These are phyloP conservation scores for Phrynocephalus versicolor DNA, from an alignment of 2,113 vertebrate genomes.

Conservation along the genomic window DNA sequence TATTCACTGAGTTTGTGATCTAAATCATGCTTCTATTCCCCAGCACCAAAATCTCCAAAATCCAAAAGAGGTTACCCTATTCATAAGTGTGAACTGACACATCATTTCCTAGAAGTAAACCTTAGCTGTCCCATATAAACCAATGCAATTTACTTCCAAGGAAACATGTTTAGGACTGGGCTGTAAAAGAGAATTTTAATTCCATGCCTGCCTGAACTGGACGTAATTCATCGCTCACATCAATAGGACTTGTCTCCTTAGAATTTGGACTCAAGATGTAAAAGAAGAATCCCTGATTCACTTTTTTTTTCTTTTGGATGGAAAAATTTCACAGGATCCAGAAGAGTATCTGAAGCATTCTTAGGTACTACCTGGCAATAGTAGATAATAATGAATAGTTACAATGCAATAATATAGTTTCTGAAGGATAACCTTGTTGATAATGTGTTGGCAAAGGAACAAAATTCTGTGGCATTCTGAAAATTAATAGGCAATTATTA, in stretches of 20 bases:
- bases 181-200: background rate
- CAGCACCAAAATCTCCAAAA: background rate
- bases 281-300: background rate
- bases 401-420: background rate
- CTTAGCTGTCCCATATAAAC: background rate
- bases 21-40: background rate
- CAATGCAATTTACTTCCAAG: conserved; percentile 5
- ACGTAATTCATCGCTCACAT: background rate
- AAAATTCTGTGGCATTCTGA: no score
- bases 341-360: background rate
- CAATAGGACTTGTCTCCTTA: background rate
- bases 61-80: background rate
- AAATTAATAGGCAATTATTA: no score
- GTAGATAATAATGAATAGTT: background rate
- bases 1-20: background rate
- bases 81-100: background rate
- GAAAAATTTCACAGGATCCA: no score
- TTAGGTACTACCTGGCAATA: background rate
- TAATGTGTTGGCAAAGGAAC: no score
- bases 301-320: background rate
- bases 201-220: background rate
- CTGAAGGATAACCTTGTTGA: no score
- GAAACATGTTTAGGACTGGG: background rate
- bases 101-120: background rate
- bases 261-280: background rate